Evolutionary conservation across 2,888 invertebrate species (phyloP), one percentile per base, ranked within the genome.

Genomic region (Thereva nobilitata): DNA sequence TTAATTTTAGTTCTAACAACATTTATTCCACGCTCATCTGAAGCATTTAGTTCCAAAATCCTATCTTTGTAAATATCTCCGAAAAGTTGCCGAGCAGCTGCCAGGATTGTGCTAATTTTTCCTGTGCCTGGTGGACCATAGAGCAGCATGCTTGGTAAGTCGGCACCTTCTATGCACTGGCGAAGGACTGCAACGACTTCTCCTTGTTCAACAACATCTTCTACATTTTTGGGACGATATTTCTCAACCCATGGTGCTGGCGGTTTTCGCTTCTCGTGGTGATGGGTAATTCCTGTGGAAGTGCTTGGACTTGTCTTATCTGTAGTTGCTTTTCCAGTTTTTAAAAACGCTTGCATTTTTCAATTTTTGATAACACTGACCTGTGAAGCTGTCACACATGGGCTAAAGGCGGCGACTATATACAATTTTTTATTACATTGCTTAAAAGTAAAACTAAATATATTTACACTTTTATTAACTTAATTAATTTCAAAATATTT

Each of bases 91-190:
- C 93, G 85, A 0, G 96, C 91, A 1, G 97, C 94, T 0, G 99
- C 99, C 10, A 99, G 83, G 64, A 98, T 98, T 0, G 98, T 97
- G 75, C 97, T 97, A 0, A 81, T 81, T 80, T 92, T 92, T 10
- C 91, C 91, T 0, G 92, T 93, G 69, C 99, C 99, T 0, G 99
- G 99, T 5, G 99, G 98, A 0, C 99, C 99, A 78, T 99, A 99
- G 75, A 99, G 93, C 68, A 99, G 79, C 74, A 99, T 85, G 83
- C 99, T 97, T 0, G 99, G 99, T 68, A 99, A 84, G 84, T 98
- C 97, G 6, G 92, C 91, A 6, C 96, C 95, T 53, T 88, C 83
- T 44, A 97, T 83, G 76, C 93, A 94, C 80, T 97, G 94, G 72
- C 92, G 87, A 44, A 99, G 82, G 1, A 99, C 97, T 71, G 93